A percentile compares a stretch with the other conserved stretches of the same genome.
These are phyloP conservation scores for Elanoides forficatus DNA, from an alignment of 2,113 vertebrate genomes.

Conservation along the genomic window DNA sequence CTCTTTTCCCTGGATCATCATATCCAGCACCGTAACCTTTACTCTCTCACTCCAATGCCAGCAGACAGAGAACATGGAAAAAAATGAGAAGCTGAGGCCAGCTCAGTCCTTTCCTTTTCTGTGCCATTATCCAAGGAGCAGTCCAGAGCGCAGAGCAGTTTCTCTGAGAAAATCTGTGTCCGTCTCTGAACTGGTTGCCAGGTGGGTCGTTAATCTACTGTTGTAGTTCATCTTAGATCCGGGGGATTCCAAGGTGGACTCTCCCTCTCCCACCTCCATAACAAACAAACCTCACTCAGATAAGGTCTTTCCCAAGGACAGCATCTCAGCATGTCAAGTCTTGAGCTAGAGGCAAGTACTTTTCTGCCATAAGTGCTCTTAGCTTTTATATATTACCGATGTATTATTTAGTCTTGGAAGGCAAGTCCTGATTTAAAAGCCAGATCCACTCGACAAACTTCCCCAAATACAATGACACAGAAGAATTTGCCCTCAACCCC, in stretches of 20 bases:
- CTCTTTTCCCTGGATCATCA: not conserved
- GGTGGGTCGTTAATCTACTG: constrained; percentile 57
- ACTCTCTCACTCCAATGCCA: not conserved
- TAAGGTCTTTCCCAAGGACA: not conserved
- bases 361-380: not conserved
- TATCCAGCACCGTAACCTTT: not conserved
- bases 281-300: not conserved
- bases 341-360: not conserved
- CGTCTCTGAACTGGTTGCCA: constrained; percentile 79
- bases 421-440: not conserved
- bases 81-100: constrained; percentile 56
- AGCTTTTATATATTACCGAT: not conserved
- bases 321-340: not conserved
- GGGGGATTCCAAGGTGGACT: not conserved
- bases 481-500: not conserved
- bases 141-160: not conserved
- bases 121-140: constrained; percentile 48
- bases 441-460: not conserved
- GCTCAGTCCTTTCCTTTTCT: constrained; percentile 72
- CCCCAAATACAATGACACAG: not conserved
- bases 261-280: not conserved
- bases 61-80: constrained; percentile 59
- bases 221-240: not conserved
- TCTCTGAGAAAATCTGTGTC: constrained; percentile 74
- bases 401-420: not conserved